These are phyloP conservation scores for Echinometra lucunter DNA, from an alignment of 53 echinoderm and acorn worm genomes.

Conservation along the genomic window DNA sequence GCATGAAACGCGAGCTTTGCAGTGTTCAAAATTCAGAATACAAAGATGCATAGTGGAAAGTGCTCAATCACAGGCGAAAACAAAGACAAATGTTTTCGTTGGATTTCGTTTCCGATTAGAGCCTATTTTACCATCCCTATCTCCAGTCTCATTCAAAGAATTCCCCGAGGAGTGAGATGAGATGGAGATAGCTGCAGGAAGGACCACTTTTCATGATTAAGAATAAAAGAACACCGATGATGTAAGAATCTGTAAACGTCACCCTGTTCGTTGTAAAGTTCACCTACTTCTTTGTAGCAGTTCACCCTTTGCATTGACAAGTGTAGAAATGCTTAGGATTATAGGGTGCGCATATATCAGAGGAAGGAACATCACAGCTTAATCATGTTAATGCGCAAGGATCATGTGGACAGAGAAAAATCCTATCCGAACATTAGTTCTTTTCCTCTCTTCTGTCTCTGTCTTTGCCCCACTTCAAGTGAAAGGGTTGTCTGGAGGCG, in stretches of 20 bases:
- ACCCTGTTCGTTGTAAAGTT: background rate
- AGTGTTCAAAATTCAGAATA: background rate
- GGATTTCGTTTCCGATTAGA: constrained; percentile 31
- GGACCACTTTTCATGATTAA: background rate
- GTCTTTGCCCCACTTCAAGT: background rate
- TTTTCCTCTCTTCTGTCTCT: background rate
- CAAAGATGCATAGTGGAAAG: constrained; percentile 21
- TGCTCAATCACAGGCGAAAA: constrained; percentile 20
- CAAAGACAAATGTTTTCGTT: constrained; percentile 39
- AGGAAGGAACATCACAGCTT: background rate
- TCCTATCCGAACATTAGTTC: background rate
- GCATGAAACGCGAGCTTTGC: constrained; percentile 2
- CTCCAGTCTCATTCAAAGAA: background rate
- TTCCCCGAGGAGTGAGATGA: background rate
- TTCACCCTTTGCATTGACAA: background rate
- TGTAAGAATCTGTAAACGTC: constrained; percentile 5
- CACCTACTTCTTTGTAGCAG: background rate
- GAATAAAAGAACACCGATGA: background rate
- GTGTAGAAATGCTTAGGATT: background rate
- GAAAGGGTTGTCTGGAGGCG: constrained; percentile 13
- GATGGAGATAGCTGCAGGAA: background rate
- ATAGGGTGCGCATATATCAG: background rate
- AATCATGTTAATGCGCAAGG: too few relatives aligned
- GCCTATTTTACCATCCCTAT: background rate
- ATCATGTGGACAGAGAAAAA: background rate